Evolutionary conservation across 2,113 vertebrate species (phyloP).

Genomic region (Sakesphorus luctuosus): DNA sequence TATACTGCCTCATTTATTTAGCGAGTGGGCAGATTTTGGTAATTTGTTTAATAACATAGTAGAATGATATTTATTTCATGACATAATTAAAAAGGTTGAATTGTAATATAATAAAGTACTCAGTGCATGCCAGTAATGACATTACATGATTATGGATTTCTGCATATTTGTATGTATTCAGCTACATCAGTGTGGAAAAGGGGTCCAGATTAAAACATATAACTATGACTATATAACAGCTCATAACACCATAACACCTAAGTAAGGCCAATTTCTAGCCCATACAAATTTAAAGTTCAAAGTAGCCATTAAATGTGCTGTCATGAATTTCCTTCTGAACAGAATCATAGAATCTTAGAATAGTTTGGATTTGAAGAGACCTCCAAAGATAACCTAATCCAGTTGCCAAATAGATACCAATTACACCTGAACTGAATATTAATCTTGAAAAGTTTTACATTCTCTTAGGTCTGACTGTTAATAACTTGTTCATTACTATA

Average conservation of each 20-base stretch:
- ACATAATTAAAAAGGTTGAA: constrained; percentile 32
- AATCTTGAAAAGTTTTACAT: not conserved
- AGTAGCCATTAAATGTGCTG: not conserved
- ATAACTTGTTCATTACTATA: not conserved
- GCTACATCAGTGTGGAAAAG: not conserved
- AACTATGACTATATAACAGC: not conserved
- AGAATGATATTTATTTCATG: not conserved
- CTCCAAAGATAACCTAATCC: not conserved
- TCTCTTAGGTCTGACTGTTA: not conserved
- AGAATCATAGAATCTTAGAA: not conserved
- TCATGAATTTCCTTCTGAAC: not conserved
- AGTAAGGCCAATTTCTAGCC: not conserved
- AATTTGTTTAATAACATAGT: constrained; percentile 34
- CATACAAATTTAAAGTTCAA: not conserved
- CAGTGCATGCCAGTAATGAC: not conserved
- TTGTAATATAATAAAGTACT: not conserved
- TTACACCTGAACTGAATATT: not conserved
- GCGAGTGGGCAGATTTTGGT: not conserved
- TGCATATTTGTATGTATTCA: not conserved
- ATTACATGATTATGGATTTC: not conserved
- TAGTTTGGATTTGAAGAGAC: not conserved
- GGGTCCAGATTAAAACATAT: not conserved
- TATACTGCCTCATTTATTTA: constrained; percentile 19
- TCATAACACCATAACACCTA: not conserved
- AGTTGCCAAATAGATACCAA: not conserved